Evolutionary conservation across 2,888 invertebrate species (phyloP), one percentile per base, ranked within the genome.

Genomic region (Papilio elwesi): DNA sequence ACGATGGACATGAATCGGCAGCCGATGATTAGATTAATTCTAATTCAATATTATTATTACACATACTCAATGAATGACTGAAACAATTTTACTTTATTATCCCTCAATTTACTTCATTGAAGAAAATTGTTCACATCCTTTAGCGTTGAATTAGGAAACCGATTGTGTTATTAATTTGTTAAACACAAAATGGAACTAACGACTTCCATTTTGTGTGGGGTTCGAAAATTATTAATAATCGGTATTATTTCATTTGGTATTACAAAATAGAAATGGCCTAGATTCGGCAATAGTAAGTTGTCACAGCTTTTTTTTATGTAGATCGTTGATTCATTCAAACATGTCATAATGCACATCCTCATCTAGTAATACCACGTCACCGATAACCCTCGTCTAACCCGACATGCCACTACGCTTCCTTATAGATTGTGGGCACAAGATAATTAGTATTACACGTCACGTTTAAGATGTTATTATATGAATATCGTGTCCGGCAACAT

Each of bases 21-120:
- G 59, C 47, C 59, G 15, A 13, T 9, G 71, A 72, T 72, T 63
- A 72, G 71, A 68, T 72, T 62, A 71, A 26, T 59, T 59, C 36
- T 52, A 51, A 26, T 26, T 26, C 36, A 63, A 13, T 64, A 47
- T 43, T 15, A 47, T 48, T 55, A 15, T 43, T 8, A 47, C 43
- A 68, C 53, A 43, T 15, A 51, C 26, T 57, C 36, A 9, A 36
- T n/a, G 7, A 48, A 65, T 57, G 63, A 49, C 15, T 12, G 15
- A 10, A 65, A 11, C 64, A 70, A 71, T 66, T 67, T 71, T 13
- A 47, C 43, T 26, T 52, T 43, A 71, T 67, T 67, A 67, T 62
- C 7, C 43, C 4, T 43, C 67, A 67, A 59, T 67, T 71, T 59
- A 67, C 43, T 52, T 12, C 13, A 53, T 62, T 71, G 36, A 62